These are phyloP conservation scores for Leucoptera coffeella DNA, from an alignment of 2,888 invertebrate genomes.

Conservation along the genomic window DNA sequence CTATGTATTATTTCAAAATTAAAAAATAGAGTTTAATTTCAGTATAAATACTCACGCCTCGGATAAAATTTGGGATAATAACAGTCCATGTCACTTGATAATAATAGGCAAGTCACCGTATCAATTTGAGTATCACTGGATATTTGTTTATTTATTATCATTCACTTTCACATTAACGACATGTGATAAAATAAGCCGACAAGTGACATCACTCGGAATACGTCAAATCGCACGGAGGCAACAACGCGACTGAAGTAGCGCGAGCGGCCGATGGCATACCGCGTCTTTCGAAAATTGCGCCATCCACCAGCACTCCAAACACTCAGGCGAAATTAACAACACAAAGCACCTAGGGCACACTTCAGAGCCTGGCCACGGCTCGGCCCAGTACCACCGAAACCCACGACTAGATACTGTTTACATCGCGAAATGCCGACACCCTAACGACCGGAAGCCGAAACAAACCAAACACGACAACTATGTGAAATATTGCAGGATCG, in stretches of 20 bases:
- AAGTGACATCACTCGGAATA: constrained; percentile 52
- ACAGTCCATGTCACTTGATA: constrained; percentile 46
- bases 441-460: constrained; percentile 52
- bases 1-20: not conserved
- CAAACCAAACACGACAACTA: constrained; percentile 69
- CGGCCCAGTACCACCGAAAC: constrained; percentile 31
- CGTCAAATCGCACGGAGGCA: constrained; percentile 54
- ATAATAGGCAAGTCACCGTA: constrained; percentile 35
- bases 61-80: constrained; percentile 51
- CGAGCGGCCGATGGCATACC: constrained; percentile 52
- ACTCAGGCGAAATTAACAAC: constrained; percentile 50
- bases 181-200: constrained; percentile 49
- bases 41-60: constrained; percentile 50
- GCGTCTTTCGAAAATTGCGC: constrained; percentile 58
- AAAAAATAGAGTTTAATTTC: not conserved
- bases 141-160: constrained; percentile 25
- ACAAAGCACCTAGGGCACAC: constrained; percentile 49
- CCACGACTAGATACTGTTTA: constrained; percentile 51
- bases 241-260: constrained; percentile 55
- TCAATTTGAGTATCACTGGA: constrained; percentile 35
- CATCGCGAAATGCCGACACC: constrained; percentile 51
- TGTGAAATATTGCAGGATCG: constrained; percentile 73
- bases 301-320: constrained; percentile 50
- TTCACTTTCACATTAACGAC: constrained; percentile 38
- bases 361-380: constrained; percentile 37